Conservation (phyloP, 2,797 vertebrate species). For the Macropodus opercularis region DNA sequence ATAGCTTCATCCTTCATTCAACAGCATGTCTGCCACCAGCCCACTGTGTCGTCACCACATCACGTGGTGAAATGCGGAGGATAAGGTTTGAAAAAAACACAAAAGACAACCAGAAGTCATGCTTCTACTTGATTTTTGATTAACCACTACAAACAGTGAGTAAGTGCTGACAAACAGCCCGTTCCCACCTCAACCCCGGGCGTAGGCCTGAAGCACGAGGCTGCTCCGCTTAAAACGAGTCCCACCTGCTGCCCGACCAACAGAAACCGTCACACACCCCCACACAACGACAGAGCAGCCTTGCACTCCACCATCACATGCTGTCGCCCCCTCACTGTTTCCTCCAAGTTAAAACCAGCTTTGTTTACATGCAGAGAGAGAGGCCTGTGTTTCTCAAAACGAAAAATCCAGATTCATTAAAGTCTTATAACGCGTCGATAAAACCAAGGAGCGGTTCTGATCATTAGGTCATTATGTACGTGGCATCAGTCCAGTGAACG, state of each 20-base stretch:
- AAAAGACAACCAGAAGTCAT: conserved; percentile 31
- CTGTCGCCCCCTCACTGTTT: conserved; percentile 34
- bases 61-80: not conserved
- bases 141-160: conserved; percentile 55
- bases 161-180: conserved; percentile 57
- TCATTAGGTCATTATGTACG: not conserved
- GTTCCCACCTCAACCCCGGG: conserved; percentile 45
- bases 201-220: conserved; percentile 54
- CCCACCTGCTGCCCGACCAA: conserved; percentile 34
- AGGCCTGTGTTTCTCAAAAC: not conserved
- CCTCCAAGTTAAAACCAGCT: conserved; percentile 23
- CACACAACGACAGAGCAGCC: conserved; percentile 32
- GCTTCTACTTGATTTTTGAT: conserved; percentile 36
- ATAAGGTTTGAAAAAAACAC: conserved; percentile 5
- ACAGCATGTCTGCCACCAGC: conserved; percentile 13
- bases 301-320: conserved; percentile 5
- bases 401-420: not conserved
- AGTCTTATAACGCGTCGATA: not conserved
- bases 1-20: conserved; percentile 17
- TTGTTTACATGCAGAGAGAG: conserved; percentile 24
- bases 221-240: conserved; percentile 57
- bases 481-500: not conserved
- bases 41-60: conserved; percentile 10
- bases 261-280: conserved; percentile 42
- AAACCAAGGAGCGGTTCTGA: not conserved